phyloP scores from a whole-genome alignment of 1,140 invertebrate genomes.

The Sycophaga agraensis region DNA sequence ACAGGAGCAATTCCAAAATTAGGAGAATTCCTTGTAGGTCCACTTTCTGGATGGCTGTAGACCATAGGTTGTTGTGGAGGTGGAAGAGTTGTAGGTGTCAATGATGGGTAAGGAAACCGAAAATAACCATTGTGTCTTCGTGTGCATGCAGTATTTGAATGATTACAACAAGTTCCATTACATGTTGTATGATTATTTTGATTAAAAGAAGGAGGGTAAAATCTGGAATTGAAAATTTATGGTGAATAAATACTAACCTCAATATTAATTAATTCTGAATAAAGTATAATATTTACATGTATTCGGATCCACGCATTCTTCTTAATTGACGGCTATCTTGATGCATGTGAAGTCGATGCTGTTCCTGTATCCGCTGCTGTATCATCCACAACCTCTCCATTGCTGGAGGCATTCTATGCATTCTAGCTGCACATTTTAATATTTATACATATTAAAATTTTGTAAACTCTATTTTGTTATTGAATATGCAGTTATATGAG shows the following conservation, averaged over 20 bases:
- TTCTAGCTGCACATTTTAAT: conserved; percentile 27
- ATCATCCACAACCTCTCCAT: conserved; percentile 74
- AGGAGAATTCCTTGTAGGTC: conserved; percentile 33
- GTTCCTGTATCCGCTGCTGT: conserved; percentile 72
- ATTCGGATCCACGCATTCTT: conserved; percentile 4
- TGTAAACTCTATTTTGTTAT: neutral
- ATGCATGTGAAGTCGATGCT: conserved; percentile 53
- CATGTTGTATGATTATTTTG: conserved; percentile 37
- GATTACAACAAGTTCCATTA: conserved; percentile 33
- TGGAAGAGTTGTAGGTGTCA: conserved; percentile 36
- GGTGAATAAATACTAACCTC: neutral
- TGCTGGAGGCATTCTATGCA: conserved; percentile 67
- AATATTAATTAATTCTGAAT: neutral
- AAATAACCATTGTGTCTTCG: conserved; percentile 25
- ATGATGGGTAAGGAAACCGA: conserved; percentile 29
- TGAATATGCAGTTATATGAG: too few relatives aligned
- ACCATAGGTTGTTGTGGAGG: conserved; percentile 55
- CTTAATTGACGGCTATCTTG: conserved; percentile 4
- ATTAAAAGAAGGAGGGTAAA: conserved; percentile 37
- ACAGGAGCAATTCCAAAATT: conserved; percentile 37
- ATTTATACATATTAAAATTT: neutral
- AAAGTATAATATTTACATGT: neutral
- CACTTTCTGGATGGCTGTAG: conserved; percentile 55
- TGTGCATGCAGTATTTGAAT: conserved; percentile 35
- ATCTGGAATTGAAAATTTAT: conserved; percentile 25